Percentiles rank a stretch among this genome's conserved stretches.
Evolutionary conservation across 1,140 invertebrate species (phyloP).

Genomic region (Nilaparvata lugens): DNA sequence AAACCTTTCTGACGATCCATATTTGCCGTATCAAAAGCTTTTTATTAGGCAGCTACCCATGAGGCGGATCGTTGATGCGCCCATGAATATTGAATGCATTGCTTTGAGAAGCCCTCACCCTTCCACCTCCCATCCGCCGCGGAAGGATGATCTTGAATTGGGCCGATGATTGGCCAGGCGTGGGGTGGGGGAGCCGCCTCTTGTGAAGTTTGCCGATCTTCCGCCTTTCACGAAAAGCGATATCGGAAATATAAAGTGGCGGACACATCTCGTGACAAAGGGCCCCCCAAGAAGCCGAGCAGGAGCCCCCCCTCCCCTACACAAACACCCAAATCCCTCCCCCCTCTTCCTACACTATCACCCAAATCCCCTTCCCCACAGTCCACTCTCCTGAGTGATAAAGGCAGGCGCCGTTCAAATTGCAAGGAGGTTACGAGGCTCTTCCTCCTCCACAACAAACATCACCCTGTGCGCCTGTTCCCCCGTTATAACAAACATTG

Average conservation of each 20-base stretch:
- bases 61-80: too few species aligned
- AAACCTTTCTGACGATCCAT: too few species aligned
- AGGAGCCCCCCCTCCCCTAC: not conserved
- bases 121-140: too few species aligned
- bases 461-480: not conserved
- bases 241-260: conserved; percentile 3
- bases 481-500: not conserved
- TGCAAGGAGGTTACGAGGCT: not conserved
- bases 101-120: too few species aligned
- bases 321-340: not conserved
- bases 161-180: not conserved
- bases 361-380: not conserved
- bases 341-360: not conserved
- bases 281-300: not conserved
- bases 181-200: not conserved
- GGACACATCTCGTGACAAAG: conserved; percentile 1
- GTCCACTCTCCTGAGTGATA: not conserved
- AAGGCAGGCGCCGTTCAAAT: not conserved
- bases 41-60: too few species aligned
- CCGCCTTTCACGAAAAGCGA: not conserved
- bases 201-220: not conserved
- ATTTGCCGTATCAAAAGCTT: too few species aligned
- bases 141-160: not conserved
- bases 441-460: not conserved
- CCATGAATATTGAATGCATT: too few species aligned